phyloP scores from a whole-genome alignment of 1,140 invertebrate genomes.

The Ericerus pela region DNA sequence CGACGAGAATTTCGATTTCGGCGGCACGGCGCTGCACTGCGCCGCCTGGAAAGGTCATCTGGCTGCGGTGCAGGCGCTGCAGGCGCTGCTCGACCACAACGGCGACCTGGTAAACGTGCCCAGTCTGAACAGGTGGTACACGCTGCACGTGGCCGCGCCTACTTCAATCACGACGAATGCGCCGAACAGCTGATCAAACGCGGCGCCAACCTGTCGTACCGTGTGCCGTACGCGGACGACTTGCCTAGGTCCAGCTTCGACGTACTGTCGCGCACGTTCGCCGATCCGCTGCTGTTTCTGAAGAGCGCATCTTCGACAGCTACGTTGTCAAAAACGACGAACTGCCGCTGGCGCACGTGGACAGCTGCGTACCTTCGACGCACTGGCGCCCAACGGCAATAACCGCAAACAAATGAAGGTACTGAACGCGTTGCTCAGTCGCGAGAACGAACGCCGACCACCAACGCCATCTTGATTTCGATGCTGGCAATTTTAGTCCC shows the following conservation, averaged over 20 bases:
- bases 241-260: constrained; percentile 32
- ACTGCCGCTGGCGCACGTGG: constrained; percentile 31
- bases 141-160: constrained; percentile 44
- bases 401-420: constrained; percentile 32
- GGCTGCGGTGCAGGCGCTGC: constrained; percentile 17
- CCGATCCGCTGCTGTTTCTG: constrained; percentile 35
- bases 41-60: constrained; percentile 39
- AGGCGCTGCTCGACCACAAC: constrained; percentile 16
- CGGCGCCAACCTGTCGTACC: constrained; percentile 41
- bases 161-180: constrained; percentile 39
- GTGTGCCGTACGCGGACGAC: constrained; percentile 37
- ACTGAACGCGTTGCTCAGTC: constrained; percentile 35
- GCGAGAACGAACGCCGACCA: constrained; percentile 33
- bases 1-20: constrained; percentile 21
- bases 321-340: constrained; percentile 33
- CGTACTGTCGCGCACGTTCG: constrained; percentile 35
- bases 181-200: constrained; percentile 39
- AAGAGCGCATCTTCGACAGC: constrained; percentile 35
- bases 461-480: no score
- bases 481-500: no score
- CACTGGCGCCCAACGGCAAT: constrained; percentile 23
- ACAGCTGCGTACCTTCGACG: constrained; percentile 35
- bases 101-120: constrained; percentile 29
- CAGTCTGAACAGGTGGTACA: constrained; percentile 39
- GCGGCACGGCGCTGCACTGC: constrained; percentile 42